A percentile compares a stretch with the other conserved stretches of the same genome.
Evolutionary conservation across 2,113 vertebrate species (phyloP).

Genomic region (Clarias macrocephalus): DNA sequence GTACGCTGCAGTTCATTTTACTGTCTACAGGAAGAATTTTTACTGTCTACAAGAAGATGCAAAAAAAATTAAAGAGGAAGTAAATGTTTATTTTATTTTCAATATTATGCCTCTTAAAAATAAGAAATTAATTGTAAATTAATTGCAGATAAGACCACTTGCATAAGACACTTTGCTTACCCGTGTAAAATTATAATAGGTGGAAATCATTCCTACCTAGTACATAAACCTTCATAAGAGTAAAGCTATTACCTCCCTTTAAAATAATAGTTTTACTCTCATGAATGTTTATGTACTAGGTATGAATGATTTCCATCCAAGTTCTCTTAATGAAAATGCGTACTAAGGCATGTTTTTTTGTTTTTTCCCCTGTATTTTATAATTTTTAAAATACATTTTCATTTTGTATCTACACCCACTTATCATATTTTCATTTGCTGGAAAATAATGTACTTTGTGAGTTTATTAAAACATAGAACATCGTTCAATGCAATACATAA

Average conservation of each 20-base stretch:
- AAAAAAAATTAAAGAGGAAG: neutral
- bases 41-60: neutral
- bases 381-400: neutral
- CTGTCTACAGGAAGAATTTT: neutral
- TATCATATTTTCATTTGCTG: neutral
- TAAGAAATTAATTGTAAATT: neutral
- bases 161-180: neutral
- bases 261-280: too few species aligned
- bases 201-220: neutral
- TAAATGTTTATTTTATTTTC: neutral
- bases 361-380: neutral
- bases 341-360: neutral
- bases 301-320: neutral
- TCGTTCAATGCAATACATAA: neutral
- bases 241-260: neutral
- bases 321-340: neutral
- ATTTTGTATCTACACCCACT: neutral
- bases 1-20: neutral
- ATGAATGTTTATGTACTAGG: too few species aligned
- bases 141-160: neutral
- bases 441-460: neutral
- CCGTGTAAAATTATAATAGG: neutral
- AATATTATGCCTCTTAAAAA: neutral
- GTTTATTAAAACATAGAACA: neutral
- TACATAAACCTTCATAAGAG: too few species aligned